Evolutionary conservation across 1,140 invertebrate genomes (phyloP).

Genomic region (Lepidurus arcticus): DNA sequence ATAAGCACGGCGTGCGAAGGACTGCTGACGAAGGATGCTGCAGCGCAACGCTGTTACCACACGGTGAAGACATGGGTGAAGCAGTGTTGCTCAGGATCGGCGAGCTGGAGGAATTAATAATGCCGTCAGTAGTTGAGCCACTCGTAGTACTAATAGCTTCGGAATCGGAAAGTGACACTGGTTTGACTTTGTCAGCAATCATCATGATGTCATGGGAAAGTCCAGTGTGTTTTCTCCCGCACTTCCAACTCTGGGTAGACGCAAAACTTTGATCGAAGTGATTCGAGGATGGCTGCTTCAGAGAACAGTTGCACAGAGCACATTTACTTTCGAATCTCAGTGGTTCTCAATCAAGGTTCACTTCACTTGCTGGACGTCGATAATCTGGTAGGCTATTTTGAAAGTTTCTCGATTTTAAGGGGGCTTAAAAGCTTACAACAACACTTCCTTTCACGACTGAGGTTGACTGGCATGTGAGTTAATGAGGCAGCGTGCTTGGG

Average conservation of each 20-base stretch:
- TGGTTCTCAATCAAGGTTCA: no score
- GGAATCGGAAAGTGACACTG: neutral
- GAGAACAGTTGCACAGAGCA: no score
- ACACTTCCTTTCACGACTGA: conserved; percentile 8
- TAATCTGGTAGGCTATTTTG: no score
- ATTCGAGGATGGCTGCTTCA: neutral
- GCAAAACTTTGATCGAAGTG: neutral
- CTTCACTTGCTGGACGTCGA: no score
- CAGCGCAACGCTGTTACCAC: neutral
- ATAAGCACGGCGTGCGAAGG: neutral
- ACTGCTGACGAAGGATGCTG: neutral
- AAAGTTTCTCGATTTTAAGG: no score
- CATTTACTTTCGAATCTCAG: no score
- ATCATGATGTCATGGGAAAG: conserved; percentile 19
- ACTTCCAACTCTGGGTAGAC: neutral
- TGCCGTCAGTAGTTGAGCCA: neutral
- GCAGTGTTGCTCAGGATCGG: neutral
- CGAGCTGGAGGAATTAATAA: neutral
- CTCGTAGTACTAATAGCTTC: neutral
- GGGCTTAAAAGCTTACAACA: neutral
- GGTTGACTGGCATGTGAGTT: conserved; percentile 21
- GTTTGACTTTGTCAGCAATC: conserved; percentile 19
- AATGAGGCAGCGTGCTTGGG: conserved; percentile 17
- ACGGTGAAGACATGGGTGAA: neutral
- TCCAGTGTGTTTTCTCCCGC: neutral